Conservation (phyloP, 1,140 invertebrate genomes). For the Saxidomus purpurata region DNA sequence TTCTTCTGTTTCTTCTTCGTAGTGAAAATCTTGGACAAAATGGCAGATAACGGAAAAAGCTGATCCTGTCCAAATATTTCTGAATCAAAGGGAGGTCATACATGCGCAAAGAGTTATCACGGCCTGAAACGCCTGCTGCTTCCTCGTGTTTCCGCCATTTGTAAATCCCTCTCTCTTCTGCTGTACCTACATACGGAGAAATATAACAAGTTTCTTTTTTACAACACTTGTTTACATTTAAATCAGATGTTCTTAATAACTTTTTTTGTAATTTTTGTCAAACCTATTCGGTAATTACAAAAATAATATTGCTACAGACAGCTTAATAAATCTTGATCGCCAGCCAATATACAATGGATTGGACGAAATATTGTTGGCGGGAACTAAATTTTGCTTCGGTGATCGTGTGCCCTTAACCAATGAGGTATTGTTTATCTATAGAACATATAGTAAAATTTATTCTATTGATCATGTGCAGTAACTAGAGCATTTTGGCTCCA, state of each 20-base stretch:
- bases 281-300: neutral
- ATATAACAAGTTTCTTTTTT: too few species aligned
- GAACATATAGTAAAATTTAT: too few species aligned
- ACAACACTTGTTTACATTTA: too few species aligned
- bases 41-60: conserved; percentile 61
- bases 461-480: too few species aligned
- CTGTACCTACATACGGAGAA: conserved; percentile 57
- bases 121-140: neutral
- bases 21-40: conserved; percentile 71
- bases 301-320: neutral
- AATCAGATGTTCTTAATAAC: neutral
- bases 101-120: conserved; percentile 6
- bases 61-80: conserved; percentile 67
- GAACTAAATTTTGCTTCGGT: too few species aligned
- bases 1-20: neutral
- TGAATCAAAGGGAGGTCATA: conserved; percentile 76
- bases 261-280: neutral
- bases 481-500: too few species aligned
- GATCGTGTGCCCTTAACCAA: too few species aligned
- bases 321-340: neutral
- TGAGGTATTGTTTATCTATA: too few species aligned
- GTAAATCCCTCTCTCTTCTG: conserved; percentile 70
- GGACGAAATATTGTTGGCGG: too few species aligned
- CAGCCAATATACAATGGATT: too few species aligned
- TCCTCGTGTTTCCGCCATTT: conserved; percentile 64